Percentiles rank a stretch among this genome's conserved stretches.
phyloP scores from a whole-genome alignment of 2,113 vertebrate genomes.

The Condylura cristata region DNA sequence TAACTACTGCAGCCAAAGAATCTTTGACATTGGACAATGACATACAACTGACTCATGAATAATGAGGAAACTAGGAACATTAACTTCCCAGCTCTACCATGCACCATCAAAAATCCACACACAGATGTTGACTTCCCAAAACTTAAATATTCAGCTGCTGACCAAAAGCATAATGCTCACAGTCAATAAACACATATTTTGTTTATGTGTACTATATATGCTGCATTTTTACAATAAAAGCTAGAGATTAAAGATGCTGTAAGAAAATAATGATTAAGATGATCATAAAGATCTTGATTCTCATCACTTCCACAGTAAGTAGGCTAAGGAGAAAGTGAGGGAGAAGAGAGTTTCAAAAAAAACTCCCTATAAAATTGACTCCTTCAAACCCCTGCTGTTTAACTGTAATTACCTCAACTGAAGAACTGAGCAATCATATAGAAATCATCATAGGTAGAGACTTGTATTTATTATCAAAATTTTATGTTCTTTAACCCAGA shows the following conservation, averaged over 20 bases:
- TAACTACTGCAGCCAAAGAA: constrained; percentile 44
- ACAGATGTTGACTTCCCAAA: background rate
- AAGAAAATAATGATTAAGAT: no score
- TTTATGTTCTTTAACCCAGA: constrained; percentile 31
- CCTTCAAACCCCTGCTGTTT: no score
- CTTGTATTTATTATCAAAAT: constrained; percentile 16
- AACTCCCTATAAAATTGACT: no score
- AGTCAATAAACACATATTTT: no score
- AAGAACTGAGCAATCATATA: background rate
- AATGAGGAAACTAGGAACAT: background rate
- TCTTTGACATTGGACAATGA: background rate
- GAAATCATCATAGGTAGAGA: background rate
- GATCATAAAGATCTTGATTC: no score
- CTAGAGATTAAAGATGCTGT: no score
- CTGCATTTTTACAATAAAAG: no score
- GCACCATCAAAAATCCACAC: background rate
- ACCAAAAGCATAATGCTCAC: no score
- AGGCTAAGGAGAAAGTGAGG: no score
- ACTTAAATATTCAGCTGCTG: background rate
- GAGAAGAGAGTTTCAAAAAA: no score
- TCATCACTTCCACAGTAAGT: no score
- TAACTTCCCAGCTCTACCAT: background rate
- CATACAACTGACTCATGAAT: background rate
- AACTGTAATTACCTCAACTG: background rate
- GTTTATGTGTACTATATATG: no score